Evolutionary conservation across 2,113 vertebrate genomes (phyloP).

Genomic region (Cnemophilus loriae): DNA sequence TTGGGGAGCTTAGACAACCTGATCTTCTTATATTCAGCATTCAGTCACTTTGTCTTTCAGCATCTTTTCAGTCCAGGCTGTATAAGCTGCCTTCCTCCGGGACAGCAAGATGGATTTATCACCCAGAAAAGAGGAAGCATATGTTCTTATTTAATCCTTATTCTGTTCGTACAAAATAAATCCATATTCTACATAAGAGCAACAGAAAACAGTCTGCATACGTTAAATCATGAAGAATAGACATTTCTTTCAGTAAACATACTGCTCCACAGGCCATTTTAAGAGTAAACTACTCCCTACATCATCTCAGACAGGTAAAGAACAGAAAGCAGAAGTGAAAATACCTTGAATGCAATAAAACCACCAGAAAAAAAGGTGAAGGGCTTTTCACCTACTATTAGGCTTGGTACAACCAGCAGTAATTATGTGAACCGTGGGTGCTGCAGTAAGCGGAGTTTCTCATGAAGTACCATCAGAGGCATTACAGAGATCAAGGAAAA

Average conservation of each 20-base stretch:
- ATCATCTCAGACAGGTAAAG: background rate
- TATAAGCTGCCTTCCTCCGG: background rate
- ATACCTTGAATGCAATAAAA: background rate
- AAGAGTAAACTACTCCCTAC: background rate
- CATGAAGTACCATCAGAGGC: background rate
- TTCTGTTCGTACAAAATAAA: background rate
- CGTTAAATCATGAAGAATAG: background rate
- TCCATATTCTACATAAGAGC: background rate
- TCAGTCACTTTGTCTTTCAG: slow-evolving; percentile 22
- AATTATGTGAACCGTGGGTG: background rate
- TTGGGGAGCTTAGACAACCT: slow-evolving; percentile 22
- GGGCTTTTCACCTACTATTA: background rate
- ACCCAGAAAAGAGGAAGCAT: background rate
- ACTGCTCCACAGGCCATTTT: background rate
- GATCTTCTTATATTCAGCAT: slow-evolving; percentile 1
- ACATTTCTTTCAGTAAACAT: background rate
- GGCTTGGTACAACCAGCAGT: background rate
- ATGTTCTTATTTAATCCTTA: slow-evolving; percentile 43
- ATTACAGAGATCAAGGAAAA: background rate
- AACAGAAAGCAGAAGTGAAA: background rate
- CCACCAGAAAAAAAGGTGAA: background rate
- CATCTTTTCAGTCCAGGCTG: slow-evolving; percentile 4
- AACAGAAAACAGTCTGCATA: background rate
- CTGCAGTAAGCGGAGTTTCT: background rate
- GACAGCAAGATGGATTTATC: slow-evolving; percentile 31